These are phyloP conservation scores for Trachemys scripta DNA, from an alignment of 2,113 vertebrate species.

Conservation along the genomic window DNA sequence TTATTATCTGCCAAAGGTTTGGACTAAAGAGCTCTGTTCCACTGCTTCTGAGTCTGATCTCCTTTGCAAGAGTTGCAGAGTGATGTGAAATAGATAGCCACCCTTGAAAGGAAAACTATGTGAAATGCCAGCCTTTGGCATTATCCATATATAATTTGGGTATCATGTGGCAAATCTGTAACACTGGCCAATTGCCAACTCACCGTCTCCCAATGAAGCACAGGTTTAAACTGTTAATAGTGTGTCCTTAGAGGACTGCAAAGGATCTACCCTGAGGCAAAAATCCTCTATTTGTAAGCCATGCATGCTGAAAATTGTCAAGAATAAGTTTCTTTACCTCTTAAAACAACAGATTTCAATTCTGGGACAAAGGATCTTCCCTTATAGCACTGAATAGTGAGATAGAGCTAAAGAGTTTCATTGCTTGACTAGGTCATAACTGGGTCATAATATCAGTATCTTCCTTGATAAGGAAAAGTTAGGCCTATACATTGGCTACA, in stretches of 20 bases:
- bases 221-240: constrained; percentile 52
- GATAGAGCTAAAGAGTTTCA: background rate
- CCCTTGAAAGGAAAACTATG: constrained; percentile 61
- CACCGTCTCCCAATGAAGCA: constrained; percentile 20
- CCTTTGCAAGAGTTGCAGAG: constrained; percentile 56
- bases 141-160: constrained; percentile 1
- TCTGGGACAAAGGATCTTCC: background rate
- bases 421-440: background rate
- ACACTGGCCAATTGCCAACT: constrained; percentile 41
- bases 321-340: background rate
- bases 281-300: background rate
- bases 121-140: constrained; percentile 58
- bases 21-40: background rate
- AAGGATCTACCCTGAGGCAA: background rate
- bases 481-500: background rate
- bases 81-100: constrained; percentile 71
- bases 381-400: background rate
- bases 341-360: background rate
- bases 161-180: constrained; percentile 60
- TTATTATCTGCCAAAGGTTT: background rate
- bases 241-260: background rate
- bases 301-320: background rate
- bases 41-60: constrained; percentile 33
- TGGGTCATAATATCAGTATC: background rate
- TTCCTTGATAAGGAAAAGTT: background rate